A percentile compares a stretch with the other conserved stretches of the same genome.
Evolutionary conservation across 2,888 invertebrate species (phyloP).

Genomic region (Lasioglossum vierecki): DNA sequence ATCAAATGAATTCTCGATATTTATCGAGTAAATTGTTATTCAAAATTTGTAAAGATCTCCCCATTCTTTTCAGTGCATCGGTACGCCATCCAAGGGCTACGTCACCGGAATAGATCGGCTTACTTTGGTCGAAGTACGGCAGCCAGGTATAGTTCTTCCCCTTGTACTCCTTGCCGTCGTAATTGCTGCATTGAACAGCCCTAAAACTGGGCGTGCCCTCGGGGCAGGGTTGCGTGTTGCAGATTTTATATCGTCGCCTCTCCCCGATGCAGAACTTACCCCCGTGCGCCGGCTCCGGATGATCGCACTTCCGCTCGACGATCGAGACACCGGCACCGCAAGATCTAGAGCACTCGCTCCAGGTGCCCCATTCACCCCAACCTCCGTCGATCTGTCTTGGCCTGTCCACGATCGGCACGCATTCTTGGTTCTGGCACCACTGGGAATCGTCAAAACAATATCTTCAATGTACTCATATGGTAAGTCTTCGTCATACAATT

Average conservation of each 20-base stretch:
- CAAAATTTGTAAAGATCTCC: no score
- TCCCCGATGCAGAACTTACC: slow-evolving; percentile 88
- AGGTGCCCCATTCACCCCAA: slow-evolving; percentile 88
- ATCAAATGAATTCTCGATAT: background rate
- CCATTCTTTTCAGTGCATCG: background rate
- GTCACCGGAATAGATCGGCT: slow-evolving; percentile 58
- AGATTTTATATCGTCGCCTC: slow-evolving; percentile 89
- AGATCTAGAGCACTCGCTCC: slow-evolving; percentile 86
- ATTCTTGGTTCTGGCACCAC: slow-evolving; percentile 89
- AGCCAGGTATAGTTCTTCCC: slow-evolving; percentile 89
- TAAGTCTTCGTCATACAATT: background rate
- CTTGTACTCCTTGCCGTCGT: slow-evolving; percentile 86
- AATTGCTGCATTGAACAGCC: slow-evolving; percentile 84
- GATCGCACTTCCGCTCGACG: slow-evolving; percentile 87
- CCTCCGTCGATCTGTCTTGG: slow-evolving; percentile 88
- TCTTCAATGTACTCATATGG: background rate
- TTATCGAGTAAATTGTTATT: no score
- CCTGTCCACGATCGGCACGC: slow-evolving; percentile 87
- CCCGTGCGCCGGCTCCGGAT: slow-evolving; percentile 87
- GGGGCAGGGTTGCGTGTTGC: slow-evolving; percentile 89
- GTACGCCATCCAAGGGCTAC: background rate
- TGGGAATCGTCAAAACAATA: slow-evolving; percentile 73
- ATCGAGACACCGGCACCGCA: slow-evolving; percentile 88
- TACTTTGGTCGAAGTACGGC: slow-evolving; percentile 90
- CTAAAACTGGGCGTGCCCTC: slow-evolving; percentile 83